Evolutionary conservation across 2,888 invertebrate genomes (phyloP).

Genomic region (Drosophila greeni): DNA sequence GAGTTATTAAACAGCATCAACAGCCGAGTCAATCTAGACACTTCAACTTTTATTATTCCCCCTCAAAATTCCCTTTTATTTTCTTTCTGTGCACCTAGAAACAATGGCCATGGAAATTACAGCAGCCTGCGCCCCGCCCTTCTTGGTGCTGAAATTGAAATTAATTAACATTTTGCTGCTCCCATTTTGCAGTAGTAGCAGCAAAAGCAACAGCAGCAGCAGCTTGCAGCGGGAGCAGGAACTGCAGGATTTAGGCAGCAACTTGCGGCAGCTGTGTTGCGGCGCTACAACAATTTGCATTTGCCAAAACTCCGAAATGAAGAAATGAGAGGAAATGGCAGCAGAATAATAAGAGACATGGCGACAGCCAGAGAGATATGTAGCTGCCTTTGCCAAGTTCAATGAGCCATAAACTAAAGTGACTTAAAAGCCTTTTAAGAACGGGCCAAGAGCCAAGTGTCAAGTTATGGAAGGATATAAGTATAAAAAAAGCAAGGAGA

Average conservation of each 20-base stretch:
- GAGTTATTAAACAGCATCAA: too few relatives aligned
- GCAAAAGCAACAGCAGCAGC: conserved; percentile 6
- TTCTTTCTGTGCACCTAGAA: conserved; percentile 14
- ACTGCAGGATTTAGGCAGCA: conserved; percentile 35
- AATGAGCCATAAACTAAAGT: conserved; percentile 11
- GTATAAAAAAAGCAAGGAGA: neutral
- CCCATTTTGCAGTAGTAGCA: conserved; percentile 25
- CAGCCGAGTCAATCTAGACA: too few relatives aligned
- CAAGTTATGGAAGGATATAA: neutral
- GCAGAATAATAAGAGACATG: conserved; percentile 16
- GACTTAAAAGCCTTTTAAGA: conserved; percentile 7
- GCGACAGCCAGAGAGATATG: neutral
- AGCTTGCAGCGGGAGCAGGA: conserved; percentile 23
- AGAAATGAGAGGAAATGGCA: conserved; percentile 5
- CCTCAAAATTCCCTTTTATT: neutral
- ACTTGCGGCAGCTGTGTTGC: conserved; percentile 22
- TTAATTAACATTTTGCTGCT: conserved; percentile 46
- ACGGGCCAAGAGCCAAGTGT: neutral
- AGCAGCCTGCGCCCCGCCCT: conserved; percentile 15
- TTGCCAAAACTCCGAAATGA: conserved; percentile 18
- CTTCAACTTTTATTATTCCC: neutral
- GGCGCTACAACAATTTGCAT: conserved; percentile 32
- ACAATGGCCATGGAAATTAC: conserved; percentile 34
- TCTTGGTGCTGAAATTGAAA: conserved; percentile 38
- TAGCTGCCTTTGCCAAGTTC: conserved; percentile 4